Conservation (phyloP, 2,113 vertebrate species). For the Atractosteus spatula region DNA sequence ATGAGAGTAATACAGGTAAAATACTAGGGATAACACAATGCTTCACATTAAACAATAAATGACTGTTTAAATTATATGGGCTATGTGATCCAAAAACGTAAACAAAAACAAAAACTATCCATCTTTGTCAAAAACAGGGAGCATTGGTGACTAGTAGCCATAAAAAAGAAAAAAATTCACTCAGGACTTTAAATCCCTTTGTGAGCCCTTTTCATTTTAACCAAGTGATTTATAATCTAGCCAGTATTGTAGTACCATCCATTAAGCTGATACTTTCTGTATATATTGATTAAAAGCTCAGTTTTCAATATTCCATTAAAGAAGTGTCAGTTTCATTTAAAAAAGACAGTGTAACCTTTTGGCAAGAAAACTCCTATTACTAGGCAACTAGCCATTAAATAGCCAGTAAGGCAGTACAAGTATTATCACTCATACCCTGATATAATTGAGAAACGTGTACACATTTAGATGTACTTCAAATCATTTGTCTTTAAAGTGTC, state of each 20-base stretch:
- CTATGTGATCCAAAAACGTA: not conserved
- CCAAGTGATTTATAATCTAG: slow-evolving; percentile 42
- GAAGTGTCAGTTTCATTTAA: slow-evolving; percentile 45
- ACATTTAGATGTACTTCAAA: too few relatives aligned
- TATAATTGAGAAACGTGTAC: too few relatives aligned
- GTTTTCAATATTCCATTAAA: slow-evolving; percentile 40
- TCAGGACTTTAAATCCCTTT: slow-evolving; percentile 15
- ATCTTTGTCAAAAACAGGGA: slow-evolving; percentile 20
- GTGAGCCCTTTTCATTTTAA: slow-evolving; percentile 24
- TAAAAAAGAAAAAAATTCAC: slow-evolving; percentile 26
- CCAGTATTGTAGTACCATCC: slow-evolving; percentile 37
- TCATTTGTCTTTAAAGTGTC: too few relatives aligned
- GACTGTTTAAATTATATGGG: too few relatives aligned
- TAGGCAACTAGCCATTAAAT: slow-evolving; percentile 42
- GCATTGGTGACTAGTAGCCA: slow-evolving; percentile 26
- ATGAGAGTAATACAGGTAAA: slow-evolving; percentile 4
- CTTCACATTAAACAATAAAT: too few relatives aligned
- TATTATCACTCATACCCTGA: slow-evolving; percentile 37
- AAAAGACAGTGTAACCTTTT: slow-evolving; percentile 45
- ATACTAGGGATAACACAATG: too few relatives aligned
- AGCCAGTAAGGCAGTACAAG: slow-evolving; percentile 34
- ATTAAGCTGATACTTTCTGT: slow-evolving; percentile 23
- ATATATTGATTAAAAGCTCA: slow-evolving; percentile 51
- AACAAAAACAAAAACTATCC: slow-evolving; percentile 24
- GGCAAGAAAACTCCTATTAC: slow-evolving; percentile 34